Evolutionary conservation across 2,888 invertebrate species (phyloP), one percentile per base, ranked within the genome.

Genomic region (Pollenia amentaria): DNA sequence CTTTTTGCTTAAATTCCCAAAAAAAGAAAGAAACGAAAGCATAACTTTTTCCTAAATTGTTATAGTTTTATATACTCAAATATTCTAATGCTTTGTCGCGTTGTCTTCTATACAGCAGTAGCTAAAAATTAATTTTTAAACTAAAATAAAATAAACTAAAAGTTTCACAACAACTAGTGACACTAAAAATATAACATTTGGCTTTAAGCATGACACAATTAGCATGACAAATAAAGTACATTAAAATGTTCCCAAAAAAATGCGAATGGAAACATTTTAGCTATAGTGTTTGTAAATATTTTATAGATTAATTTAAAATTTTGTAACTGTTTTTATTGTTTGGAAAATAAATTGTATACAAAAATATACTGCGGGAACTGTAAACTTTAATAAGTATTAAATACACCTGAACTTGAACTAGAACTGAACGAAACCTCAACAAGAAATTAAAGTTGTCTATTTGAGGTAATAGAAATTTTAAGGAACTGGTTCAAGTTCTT

Each of bases 221-320:
- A 81, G 81, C 85, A 85, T 73, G 80, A 76, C 85, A 80, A 85
- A 85, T 85, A 51, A 85, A 81, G 76, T 72, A 65, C 51, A 44
- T 44, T 73, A 53, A 70, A 64, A 72, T 64, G 38, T 38, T 46
- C 38, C n/a, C 9, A 65, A 76, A 53, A 55, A 77, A 51, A n/a
- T 42, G 3, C 16, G 29, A 14, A n/a, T n/a, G 10, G 18, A 21
- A 60, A 46, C 4, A 29, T 29, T 29, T 14, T 57, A 3, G 42
- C n/a, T 44, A 14, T 44, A 10, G 4, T 55, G n/a, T 29, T 51
- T 14, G 14, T n/a, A 1, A 14, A 18, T 12, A 42, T 42, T 42
- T 11, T 40, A 3, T 21, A 18, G 18, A 44, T 16, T 16, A 57
- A 21, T 18, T 60, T 57, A 29, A 57, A 29, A 57, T 55, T 78